Evolutionary conservation across 1,140 invertebrate genomes (phyloP).

Genomic region (Paraescarpia echinospica): DNA sequence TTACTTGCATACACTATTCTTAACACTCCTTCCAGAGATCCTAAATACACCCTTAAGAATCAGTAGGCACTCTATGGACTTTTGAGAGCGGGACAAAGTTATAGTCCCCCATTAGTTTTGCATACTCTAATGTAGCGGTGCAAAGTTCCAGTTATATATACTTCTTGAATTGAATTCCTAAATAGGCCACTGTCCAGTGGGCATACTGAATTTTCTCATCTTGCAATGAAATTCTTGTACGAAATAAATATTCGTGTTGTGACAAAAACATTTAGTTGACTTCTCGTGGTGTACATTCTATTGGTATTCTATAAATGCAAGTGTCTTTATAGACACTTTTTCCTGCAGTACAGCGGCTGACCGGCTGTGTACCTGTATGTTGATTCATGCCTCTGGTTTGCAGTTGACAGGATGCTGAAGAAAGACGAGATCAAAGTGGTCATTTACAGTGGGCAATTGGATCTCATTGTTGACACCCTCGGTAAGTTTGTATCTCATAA

Average conservation of each 20-base stretch:
- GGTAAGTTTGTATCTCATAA: conserved; percentile 14
- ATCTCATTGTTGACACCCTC: conserved; percentile 29
- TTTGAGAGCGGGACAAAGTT: background rate
- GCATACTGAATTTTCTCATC: background rate
- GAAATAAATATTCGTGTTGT: background rate
- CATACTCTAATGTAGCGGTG: background rate
- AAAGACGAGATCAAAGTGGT: conserved; percentile 27
- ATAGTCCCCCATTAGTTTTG: background rate
- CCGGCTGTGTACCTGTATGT: background rate
- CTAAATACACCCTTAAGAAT: background rate
- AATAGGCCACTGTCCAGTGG: background rate
- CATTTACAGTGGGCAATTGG: conserved; percentile 31
- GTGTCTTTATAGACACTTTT: no score
- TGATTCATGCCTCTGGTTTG: background rate
- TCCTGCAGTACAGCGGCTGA: background rate
- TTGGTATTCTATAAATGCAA: no score
- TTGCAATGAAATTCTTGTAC: background rate
- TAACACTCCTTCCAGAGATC: background rate
- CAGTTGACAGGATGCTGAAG: conserved; percentile 21
- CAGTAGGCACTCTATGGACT: background rate
- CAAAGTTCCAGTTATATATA: background rate
- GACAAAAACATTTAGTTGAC: background rate
- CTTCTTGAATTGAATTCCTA: background rate
- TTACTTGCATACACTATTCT: background rate
- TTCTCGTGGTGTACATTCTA: no score